These are phyloP conservation scores for Zygogramma bicolorata DNA, from an alignment of 2,888 invertebrate species.

Conservation along the genomic window DNA sequence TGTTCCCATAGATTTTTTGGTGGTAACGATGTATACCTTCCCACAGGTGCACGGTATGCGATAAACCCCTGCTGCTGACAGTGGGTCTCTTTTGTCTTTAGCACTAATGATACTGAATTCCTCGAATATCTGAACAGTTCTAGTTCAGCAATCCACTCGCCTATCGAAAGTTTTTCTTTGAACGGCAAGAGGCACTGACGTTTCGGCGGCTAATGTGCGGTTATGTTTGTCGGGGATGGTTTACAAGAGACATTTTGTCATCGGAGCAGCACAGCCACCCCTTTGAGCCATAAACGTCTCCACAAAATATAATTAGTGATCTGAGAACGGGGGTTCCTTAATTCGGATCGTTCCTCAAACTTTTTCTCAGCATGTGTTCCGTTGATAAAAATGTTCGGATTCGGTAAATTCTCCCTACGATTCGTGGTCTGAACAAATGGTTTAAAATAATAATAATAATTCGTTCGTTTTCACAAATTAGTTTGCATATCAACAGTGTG, in stretches of 20 bases:
- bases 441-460: too few relatives aligned
- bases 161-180: conserved; percentile 1
- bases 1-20: too few relatives aligned
- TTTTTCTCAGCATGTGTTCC: conserved; percentile 25
- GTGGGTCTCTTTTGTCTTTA: too few relatives aligned
- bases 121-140: too few relatives aligned
- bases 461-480: background rate
- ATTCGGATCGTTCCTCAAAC: conserved; percentile 50
- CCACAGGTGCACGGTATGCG: too few relatives aligned
- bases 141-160: background rate
- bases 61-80: too few relatives aligned
- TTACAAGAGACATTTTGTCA: conserved; percentile 56
- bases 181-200: background rate
- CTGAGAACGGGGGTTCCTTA: conserved; percentile 49
- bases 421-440: too few relatives aligned
- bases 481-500: too few relatives aligned
- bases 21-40: too few relatives aligned
- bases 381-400: conserved; percentile 20
- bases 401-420: conserved; percentile 15
- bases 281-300: conserved; percentile 58
- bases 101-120: too few relatives aligned
- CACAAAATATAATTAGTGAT: conserved; percentile 58
- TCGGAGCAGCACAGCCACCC: conserved; percentile 50
- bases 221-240: conserved; percentile 35
- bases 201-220: conserved; percentile 10